These are phyloP conservation scores for Caerostris darwini DNA, from an alignment of 1,140 invertebrate species.

Conservation along the genomic window DNA sequence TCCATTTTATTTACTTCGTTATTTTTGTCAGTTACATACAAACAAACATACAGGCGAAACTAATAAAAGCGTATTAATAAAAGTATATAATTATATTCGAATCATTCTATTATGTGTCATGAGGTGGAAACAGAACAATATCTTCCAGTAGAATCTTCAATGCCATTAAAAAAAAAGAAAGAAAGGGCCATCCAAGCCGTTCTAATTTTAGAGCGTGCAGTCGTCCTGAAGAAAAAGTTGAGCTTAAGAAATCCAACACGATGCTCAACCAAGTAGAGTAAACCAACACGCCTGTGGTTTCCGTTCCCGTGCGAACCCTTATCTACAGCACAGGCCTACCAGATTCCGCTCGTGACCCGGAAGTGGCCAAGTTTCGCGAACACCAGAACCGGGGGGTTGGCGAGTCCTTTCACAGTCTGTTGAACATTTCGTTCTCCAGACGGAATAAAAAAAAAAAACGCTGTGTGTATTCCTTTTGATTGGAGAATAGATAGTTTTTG, in stretches of 20 bases:
- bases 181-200: not conserved
- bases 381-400: not conserved
- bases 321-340: not conserved
- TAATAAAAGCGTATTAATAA: no score
- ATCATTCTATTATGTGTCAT: not conserved
- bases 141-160: not conserved
- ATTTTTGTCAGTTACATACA: no score
- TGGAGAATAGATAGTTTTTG: no score
- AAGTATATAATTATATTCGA: not conserved
- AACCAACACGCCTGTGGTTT: conserved; percentile 12
- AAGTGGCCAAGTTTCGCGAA: not conserved
- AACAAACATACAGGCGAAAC: no score
- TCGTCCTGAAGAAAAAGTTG: not conserved
- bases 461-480: no score
- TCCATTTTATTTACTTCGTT: no score
- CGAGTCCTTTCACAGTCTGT: not conserved
- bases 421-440: not conserved
- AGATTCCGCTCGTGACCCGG: not conserved
- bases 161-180: not conserved
- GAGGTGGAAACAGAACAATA: not conserved
- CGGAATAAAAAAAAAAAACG: not conserved
- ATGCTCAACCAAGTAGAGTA: not conserved
- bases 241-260: not conserved
- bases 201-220: not conserved
- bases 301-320: not conserved